Evolutionary conservation across 2,888 invertebrate species (phyloP), one percentile per base, ranked within the genome.

Genomic region (Galerucella pusilla): DNA sequence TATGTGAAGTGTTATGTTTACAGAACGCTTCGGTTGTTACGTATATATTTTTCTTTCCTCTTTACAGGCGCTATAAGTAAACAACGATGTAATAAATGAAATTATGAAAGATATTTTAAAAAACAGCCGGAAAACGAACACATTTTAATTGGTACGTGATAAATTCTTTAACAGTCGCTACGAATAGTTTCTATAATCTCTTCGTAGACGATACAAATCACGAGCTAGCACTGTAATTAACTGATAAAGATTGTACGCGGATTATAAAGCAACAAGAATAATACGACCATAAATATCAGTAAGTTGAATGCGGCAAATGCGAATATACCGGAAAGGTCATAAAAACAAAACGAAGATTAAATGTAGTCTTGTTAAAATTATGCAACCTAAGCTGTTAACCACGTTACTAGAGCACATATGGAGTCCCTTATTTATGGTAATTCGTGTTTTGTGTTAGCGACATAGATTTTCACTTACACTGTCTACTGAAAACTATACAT

Each of bases 131-230:
- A 20, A 16, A 9, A 54, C 16, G 16, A 57, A 54, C 16, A 16
- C 14, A 54, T 54, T 54, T 54, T 54, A 54, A 54, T n/a, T n/a
- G 54, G 35, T n/a, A 54, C 12, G n/a, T 54, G 7, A n/a, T 16
- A 57, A 16, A 57, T 57, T 57, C 16, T 16, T 57, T 10, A 20
- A 9, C 20, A 4, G 57, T 57, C 20, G 20, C 16, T 57, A 57
- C 9, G 16, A 52, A 57, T 57, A 63, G 35, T 63, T 63, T 63
- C 35, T 64, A 64, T 71, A 71, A 71, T 71, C 71, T 64, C 71
- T 45, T 71, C 64, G 64, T 64, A 64, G 71, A 64, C 60, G 71
- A 63, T 71, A 71, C 71, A 71, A 71, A 71, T 71, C 71, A 71
- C n/a, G 71, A 64, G 63, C 71, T 52, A 64, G 16, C 16, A 64